These are phyloP conservation scores for Chelonus formosanus DNA, from an alignment of 2,888 invertebrate genomes.

Conservation along the genomic window DNA sequence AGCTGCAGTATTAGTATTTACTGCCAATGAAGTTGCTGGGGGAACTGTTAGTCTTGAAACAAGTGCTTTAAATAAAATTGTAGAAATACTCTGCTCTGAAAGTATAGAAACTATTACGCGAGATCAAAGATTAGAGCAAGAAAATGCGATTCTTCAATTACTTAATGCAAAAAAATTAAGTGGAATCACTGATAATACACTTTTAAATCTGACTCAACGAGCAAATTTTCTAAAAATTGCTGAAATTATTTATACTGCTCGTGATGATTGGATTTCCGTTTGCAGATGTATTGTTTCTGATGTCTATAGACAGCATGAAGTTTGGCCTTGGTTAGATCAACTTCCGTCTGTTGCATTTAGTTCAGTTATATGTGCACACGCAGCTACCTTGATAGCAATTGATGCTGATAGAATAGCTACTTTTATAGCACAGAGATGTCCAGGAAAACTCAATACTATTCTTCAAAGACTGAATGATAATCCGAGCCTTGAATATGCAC, in stretches of 20 bases:
- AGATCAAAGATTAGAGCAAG: slow-evolving; percentile 55
- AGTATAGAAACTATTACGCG: slow-evolving; percentile 41
- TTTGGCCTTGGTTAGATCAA: slow-evolving; percentile 58
- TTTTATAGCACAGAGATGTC: slow-evolving; percentile 54
- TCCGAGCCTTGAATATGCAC: slow-evolving; percentile 51
- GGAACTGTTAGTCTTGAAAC: slow-evolving; percentile 56
- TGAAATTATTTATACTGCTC: slow-evolving; percentile 56
- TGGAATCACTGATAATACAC: slow-evolving; percentile 56
- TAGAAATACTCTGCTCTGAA: slow-evolving; percentile 55
- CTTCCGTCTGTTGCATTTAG: slow-evolving; percentile 51
- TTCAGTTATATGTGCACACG: slow-evolving; percentile 49
- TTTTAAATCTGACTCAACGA: slow-evolving; percentile 56
- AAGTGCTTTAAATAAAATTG: slow-evolving; percentile 51
- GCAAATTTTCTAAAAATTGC: slow-evolving; percentile 60
- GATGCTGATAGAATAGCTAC: slow-evolving; percentile 52
- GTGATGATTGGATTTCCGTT: slow-evolving; percentile 61
- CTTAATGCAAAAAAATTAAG: slow-evolving; percentile 56
- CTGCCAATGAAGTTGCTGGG: slow-evolving; percentile 58
- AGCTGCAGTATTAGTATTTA: slow-evolving; percentile 56
- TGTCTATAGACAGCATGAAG: slow-evolving; percentile 52
- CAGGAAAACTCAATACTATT: slow-evolving; percentile 55
- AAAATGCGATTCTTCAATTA: slow-evolving; percentile 56
- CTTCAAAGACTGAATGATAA: slow-evolving; percentile 55
- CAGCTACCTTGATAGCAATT: slow-evolving; percentile 48
- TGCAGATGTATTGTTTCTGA: slow-evolving; percentile 59